phyloP scores from a whole-genome alignment of 92 coral and sea anemone species.

The Paramuricea clavata region DNA sequence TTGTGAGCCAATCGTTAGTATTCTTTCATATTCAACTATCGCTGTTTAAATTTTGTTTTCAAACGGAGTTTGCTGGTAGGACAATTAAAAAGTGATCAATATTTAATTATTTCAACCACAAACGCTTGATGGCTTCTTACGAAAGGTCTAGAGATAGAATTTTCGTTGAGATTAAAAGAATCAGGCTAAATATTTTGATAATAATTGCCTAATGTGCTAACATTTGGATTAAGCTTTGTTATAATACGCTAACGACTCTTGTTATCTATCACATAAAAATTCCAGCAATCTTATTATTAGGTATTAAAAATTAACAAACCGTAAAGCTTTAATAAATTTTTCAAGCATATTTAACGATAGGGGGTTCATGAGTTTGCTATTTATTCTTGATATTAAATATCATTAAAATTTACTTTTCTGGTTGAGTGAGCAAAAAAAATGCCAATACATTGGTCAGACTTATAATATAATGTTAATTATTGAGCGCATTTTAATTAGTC shows the following conservation, averaged over 20 bases:
- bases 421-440: not conserved
- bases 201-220: not conserved
- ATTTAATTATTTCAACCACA: conserved; percentile 40
- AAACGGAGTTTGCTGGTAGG: conserved; percentile 23
- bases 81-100: conserved; percentile 36
- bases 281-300: not conserved
- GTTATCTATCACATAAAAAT: not conserved
- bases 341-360: not conserved
- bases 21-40: not conserved
- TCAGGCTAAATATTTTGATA: not conserved
- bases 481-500: not conserved
- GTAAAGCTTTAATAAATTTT: not conserved
- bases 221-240: not conserved
- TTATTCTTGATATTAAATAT: not conserved
- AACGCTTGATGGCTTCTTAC: not conserved
- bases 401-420: not conserved
- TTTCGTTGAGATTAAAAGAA: not conserved
- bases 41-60: not conserved
- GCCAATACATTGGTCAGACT: not conserved
- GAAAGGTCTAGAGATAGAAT: conserved; percentile 1
- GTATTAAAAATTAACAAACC: not conserved
- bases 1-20: conserved; percentile 7
- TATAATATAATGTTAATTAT: not conserved
- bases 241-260: not conserved
- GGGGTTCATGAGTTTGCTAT: conserved; percentile 2